Conservation (phyloP, 2,113 vertebrate genomes). For the Ahaetulla prasina region DNA sequence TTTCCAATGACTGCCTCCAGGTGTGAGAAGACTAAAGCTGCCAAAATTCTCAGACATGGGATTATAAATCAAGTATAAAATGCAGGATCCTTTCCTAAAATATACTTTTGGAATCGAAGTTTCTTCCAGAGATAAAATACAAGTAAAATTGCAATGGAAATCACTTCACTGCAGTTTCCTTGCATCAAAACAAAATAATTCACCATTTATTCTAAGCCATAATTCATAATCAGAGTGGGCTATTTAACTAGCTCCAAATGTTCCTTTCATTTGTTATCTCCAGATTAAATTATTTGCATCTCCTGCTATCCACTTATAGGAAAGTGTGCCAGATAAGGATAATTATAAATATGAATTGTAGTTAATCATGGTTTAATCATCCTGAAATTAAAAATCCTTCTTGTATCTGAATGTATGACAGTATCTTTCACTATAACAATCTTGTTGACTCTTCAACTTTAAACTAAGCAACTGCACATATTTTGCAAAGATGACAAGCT, state of each 20-base stretch:
- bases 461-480: not conserved
- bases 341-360: not conserved
- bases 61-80: not conserved
- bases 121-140: conserved; percentile 16
- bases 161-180: conserved; percentile 7
- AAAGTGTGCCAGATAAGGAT: not conserved
- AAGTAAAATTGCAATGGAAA: not conserved
- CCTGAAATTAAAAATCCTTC: not conserved
- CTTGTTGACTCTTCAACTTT: not conserved
- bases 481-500: not conserved
- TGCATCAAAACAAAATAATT: conserved; percentile 11
- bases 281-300: not conserved
- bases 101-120: conserved; percentile 9
- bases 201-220: conserved; percentile 8
- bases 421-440: not conserved
- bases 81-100: not conserved
- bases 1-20: not conserved
- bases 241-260: not conserved
- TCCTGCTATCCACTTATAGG: not conserved
- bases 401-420: not conserved
- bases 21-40: not conserved
- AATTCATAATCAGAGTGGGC: not conserved
- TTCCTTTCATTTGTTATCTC: not conserved
- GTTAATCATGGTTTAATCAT: not conserved
- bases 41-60: not conserved